These are phyloP conservation scores for Sinocyclocheilus maitianheensis DNA, from an alignment of 2,113 vertebrate genomes.

Conservation along the genomic window DNA sequence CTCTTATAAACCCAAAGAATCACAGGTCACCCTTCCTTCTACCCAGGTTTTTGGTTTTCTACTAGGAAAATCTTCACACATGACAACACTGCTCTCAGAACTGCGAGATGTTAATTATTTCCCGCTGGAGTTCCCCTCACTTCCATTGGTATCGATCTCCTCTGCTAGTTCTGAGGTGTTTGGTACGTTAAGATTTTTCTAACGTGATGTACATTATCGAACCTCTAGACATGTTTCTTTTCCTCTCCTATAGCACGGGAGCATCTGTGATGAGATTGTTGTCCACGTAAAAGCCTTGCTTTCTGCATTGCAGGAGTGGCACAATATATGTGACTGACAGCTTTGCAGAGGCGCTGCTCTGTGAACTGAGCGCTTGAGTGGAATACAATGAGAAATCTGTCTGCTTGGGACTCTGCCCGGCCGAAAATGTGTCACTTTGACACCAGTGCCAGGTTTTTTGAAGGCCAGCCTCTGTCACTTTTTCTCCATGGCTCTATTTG, in stretches of 20 bases:
- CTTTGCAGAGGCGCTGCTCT: constrained; percentile 49
- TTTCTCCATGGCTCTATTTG: constrained; percentile 17
- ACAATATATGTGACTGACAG: constrained; percentile 60
- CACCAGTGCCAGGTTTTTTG: constrained; percentile 1
- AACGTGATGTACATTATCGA: background rate
- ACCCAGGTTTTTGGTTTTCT: background rate
- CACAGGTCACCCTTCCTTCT: background rate
- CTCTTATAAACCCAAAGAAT: background rate
- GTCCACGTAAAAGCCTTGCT: constrained; percentile 46
- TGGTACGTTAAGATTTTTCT: constrained; percentile 4
- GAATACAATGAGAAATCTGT: constrained; percentile 49
- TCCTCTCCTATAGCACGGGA: constrained; percentile 42
- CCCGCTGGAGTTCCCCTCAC: constrained; percentile 61
- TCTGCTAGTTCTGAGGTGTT: constrained; percentile 56
- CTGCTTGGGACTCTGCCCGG: constrained; percentile 24
- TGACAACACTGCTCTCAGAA: constrained; percentile 48
- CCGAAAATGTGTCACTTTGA: constrained; percentile 34
- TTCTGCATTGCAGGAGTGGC: constrained; percentile 53
- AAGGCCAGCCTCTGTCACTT: constrained; percentile 18
- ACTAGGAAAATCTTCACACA: background rate
- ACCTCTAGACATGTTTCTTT: constrained; percentile 3
- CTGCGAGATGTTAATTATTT: constrained; percentile 65
- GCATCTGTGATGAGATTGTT: constrained; percentile 48
- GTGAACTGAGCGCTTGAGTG: constrained; percentile 32
- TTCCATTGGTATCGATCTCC: constrained; percentile 63